These are phyloP conservation scores for Gallinago undulata DNA, from an alignment of 2,113 vertebrate genomes.

Conservation along the genomic window DNA sequence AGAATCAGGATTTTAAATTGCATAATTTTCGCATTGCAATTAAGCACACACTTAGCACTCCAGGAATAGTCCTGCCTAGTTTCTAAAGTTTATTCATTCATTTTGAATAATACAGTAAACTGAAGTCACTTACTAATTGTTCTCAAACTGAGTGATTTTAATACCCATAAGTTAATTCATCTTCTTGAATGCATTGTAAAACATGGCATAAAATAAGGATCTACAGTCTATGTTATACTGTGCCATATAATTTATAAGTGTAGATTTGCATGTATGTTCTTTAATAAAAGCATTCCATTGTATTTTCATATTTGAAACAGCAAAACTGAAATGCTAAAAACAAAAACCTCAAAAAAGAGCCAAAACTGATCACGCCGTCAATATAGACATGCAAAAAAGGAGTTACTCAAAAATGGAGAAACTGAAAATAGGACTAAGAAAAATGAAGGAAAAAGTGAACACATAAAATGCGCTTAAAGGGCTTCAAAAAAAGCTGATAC, in stretches of 20 bases:
- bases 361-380: conserved; percentile 41
- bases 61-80: neutral
- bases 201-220: neutral
- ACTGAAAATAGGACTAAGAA: conserved; percentile 61
- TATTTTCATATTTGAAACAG: conserved; percentile 43
- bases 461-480: conserved; percentile 67
- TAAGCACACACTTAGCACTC: neutral
- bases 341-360: conserved; percentile 33
- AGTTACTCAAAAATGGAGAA: conserved; percentile 8
- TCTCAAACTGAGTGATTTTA: neutral
- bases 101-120: neutral
- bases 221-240: neutral
- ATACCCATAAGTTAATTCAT: neutral
- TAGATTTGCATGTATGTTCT: neutral
- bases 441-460: conserved; percentile 49
- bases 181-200: neutral
- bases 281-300: neutral
- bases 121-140: neutral
- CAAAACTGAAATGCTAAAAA: conserved; percentile 57
- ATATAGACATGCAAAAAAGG: conserved; percentile 80
- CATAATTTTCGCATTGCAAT: neutral
- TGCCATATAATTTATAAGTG: neutral
- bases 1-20: neutral
- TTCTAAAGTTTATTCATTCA: neutral
- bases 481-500: conserved; percentile 72